These are phyloP conservation scores for Camponotus floridanus DNA, from an alignment of 1,140 invertebrate species.

Conservation along the genomic window DNA sequence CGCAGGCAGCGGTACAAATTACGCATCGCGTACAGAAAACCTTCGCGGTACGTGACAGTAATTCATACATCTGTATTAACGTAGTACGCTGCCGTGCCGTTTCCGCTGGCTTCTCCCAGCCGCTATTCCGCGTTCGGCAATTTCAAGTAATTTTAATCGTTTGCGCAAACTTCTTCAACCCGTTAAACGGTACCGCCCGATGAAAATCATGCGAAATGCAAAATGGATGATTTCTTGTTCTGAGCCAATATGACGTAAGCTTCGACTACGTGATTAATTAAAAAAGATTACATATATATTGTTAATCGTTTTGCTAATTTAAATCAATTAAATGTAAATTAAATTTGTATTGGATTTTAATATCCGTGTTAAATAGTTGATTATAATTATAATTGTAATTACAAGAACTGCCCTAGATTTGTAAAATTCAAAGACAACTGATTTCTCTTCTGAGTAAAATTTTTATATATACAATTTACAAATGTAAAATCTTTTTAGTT, in stretches of 20 bases:
- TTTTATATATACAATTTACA: background rate
- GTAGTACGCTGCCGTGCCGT: constrained; percentile 14
- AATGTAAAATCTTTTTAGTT: background rate
- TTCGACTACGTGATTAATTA: constrained; percentile 27
- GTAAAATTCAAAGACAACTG: background rate
- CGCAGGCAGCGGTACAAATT: constrained; percentile 75
- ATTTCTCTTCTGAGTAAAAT: constrained; percentile 12
- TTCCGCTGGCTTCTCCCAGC: background rate
- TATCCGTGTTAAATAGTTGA: constrained; percentile 1
- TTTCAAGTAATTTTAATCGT: constrained; percentile 56
- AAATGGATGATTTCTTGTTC: constrained; percentile 37
- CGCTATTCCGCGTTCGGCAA: constrained; percentile 38
- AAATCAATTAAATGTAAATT: constrained; percentile 9
- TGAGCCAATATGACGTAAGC: background rate
- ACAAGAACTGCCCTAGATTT: background rate
- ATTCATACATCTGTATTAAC: constrained; percentile 76
- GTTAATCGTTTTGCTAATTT: background rate
- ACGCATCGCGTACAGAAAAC: constrained; percentile 76
- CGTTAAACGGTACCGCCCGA: constrained; percentile 4
- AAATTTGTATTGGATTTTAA: background rate
- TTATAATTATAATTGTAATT: background rate
- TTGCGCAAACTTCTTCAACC: constrained; percentile 60
- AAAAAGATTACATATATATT: constrained; percentile 18
- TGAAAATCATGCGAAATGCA: constrained; percentile 26
- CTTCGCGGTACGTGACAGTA: constrained; percentile 75